Evolutionary conservation across 2,113 vertebrate species (phyloP).

Genomic region (Bambusicola thoracicus): DNA sequence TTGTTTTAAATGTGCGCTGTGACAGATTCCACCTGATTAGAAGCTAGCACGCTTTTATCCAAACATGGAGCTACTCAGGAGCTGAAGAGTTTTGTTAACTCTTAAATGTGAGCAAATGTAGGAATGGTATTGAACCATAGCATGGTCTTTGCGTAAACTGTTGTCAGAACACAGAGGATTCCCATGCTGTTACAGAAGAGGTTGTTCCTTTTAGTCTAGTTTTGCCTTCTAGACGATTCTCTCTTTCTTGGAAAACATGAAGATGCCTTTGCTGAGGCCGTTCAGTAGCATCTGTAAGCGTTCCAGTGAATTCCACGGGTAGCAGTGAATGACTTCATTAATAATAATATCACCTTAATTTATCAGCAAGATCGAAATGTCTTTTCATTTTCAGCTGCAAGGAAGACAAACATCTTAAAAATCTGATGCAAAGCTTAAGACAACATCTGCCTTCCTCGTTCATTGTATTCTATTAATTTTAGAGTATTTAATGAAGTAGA

Average conservation of each 20-base stretch:
- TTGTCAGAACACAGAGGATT: background rate
- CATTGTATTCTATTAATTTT: background rate
- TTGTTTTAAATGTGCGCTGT: background rate
- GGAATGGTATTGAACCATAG: background rate
- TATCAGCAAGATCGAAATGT: background rate
- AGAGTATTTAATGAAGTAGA: background rate
- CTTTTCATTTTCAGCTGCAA: background rate
- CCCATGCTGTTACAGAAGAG: background rate
- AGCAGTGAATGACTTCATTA: background rate
- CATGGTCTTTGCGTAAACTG: background rate
- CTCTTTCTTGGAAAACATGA: background rate
- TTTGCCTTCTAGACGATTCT: background rate
- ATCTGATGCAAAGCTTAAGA: background rate
- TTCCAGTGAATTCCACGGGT: background rate
- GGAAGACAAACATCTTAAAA: background rate
- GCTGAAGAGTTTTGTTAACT: background rate
- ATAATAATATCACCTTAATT: background rate
- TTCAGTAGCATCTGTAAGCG: background rate
- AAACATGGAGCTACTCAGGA: background rate
- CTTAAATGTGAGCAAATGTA: background rate
- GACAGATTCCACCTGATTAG: background rate
- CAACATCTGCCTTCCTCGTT: background rate
- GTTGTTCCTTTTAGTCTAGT: background rate
- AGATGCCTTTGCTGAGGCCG: background rate
- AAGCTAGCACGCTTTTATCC: background rate